Base-by-base conservation (phyloP, 2,113 vertebrate genomes). In the Cottus gobio region DNA sequence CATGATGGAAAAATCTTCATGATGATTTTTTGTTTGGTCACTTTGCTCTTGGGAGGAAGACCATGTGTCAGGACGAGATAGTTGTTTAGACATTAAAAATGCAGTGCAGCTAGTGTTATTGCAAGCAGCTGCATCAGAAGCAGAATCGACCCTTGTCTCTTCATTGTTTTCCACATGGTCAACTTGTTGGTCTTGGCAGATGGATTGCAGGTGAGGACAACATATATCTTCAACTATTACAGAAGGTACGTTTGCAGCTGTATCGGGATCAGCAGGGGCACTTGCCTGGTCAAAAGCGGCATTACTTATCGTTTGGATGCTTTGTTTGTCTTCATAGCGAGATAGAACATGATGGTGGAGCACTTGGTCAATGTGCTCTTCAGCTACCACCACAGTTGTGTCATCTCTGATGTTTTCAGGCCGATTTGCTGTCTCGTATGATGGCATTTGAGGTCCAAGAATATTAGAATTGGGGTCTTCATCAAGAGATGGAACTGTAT, bases 31-130 rank as follows among this genome's bases (percentile, higher is more conserved):
- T 15, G 22, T 8, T 22, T 16, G 16, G 31, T 60, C 58, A 34
- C 37, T 39, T 57, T 39, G 36, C 68, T 74, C 66, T 68, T 71
- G 46, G 10, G 18, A 30, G 26, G 58, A 46, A 26, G 48, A 18
- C 2, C 6, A 2, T 5, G 28, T 20, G 15, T 56, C 60, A 54
- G 64, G 8, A 31, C 0, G 4, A 44, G 54, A 16, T 18, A 26
- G 26, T 65, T 78, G 57, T 31, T 74, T 36, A 54, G 67, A 13
- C 1, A 6, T 39, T 20, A 12, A 8, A 46, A 20, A 20, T 11
- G 36, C 0, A 15, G 18, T 20, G 22, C 37, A 0, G 8, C 7
- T 50, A 20, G n/a, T 15, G 3, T 61, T 18, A 7, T 75, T 16
- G 31, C 65, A 20, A 54, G 50, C 31, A 24, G 24, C 20, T 48